Base-by-base conservation (phyloP, 2,797 vertebrate species). In the Heteromormyrus szaboi region DNA sequence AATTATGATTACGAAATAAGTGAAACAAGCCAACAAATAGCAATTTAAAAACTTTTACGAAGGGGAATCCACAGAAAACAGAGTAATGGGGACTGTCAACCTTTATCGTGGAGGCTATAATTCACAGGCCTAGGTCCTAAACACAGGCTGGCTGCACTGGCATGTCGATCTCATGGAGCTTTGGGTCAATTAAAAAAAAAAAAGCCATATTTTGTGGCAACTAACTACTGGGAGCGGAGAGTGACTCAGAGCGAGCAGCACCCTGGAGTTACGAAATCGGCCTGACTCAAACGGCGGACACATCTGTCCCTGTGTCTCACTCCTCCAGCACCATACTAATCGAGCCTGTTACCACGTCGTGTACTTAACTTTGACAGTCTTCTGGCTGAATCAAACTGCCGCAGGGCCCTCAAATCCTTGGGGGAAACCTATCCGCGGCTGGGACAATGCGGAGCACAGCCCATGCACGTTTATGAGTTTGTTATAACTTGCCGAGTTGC, bases 21-120 rank as follows among this genome's bases (percentile, higher is more conserved):
- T 12, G n/a, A 12, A 84, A 29, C 81, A 17, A 14, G 81, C 41
- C 41, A 86, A 37, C 22, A 56, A 94, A 90, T 7, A 76, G 37
- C 37, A 37, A 88, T 91, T 41, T 53, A 88, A 65, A 89, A 92
- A 93, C 93, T 96, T 94, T 96, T 95, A 96, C 94, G 93, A 94
- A 94, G 94, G 95, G 92, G 91, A 0, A 44, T 94, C 95, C 96
- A 85, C 95, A 95, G 93, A 95, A 95, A 94, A 92, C 93, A 94
- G 93, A 93, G 91, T 79, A 59, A 53, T 68, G 33, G 14, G 44
- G 25, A 59, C 8, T 90, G 90, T 46, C 72, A 93, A 95, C 94
- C 93, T 94, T 93, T 93, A 94, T 90, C 94, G 92, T 91, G 93
- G 94, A 94, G 95, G 68, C 68, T 76, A 76, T 76, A 76, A 76